Base-by-base conservation (phyloP, 2,797 vertebrate genomes). In the Clarias fuscus region DNA sequence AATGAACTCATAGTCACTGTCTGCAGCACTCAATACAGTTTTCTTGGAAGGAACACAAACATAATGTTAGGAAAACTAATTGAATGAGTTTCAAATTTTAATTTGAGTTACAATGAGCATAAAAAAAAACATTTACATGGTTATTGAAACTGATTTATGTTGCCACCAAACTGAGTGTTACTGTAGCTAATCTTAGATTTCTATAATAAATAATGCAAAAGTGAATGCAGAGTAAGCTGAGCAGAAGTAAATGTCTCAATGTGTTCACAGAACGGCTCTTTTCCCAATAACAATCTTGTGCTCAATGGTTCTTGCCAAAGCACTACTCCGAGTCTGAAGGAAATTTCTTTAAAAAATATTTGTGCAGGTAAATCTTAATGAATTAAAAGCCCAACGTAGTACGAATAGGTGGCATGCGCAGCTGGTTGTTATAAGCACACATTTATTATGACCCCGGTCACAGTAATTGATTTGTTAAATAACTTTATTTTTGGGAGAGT, bases 151-250 rank as follows among this genome's bases (percentile, higher is more conserved):
- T 37, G 37, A 37, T 37, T 37, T 37, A 33, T 70, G 30, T 48
- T 48, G 40, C 22, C 22, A n/a, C 13, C 40, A n/a, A 73, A 73
- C 0, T 73, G 11, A 73, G 27, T 75, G 10, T 75, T 7, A n/a
- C n/a, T n/a, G n/a, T n/a, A 53, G 40, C 43, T 75, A 53, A 75
- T 53, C 72, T 75, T 24, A 75, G 72, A 75, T 53, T 75, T 75
- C 43, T 43, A 43, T 20, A 72, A 72, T 72, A 72, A 72, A 72
- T 67, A 72, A 72, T 72, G 15, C 2, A 4, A 72, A 37, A 43
- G 4, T 75, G 14, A 53, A 75, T 27, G 43, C 72, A 75, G 22
- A 75, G 13, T 24, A 40, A 73, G 71, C 71, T 43, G 40, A 48
- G 40, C 48, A 73, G 40, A 73, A 71, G 20, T 73, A 73, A 73